Percentiles rank a stretch among this genome's conserved stretches.
Evolutionary conservation across 2,797 vertebrate species (phyloP).

Genomic region (Allobates femoralis): DNA sequence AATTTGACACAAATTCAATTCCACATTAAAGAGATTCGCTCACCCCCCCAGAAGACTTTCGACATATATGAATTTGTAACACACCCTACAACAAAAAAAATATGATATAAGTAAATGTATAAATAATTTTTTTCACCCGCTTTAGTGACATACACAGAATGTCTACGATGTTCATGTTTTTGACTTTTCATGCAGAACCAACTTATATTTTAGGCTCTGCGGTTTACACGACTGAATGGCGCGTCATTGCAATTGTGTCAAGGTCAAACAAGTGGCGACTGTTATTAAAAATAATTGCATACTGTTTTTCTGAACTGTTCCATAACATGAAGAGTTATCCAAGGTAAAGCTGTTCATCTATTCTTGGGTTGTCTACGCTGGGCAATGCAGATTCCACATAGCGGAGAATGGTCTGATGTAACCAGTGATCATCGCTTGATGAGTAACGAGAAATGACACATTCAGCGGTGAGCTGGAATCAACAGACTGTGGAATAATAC

Average conservation of each 20-base stretch:
- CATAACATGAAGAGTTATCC: slow-evolving; percentile 29
- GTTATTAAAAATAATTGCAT: slow-evolving; percentile 50
- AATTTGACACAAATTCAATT: too few species aligned
- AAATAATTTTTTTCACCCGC: not conserved
- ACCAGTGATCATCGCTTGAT: slow-evolving; percentile 52
- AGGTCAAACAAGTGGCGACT: slow-evolving; percentile 25
- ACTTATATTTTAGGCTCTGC: not conserved
- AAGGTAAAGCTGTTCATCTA: slow-evolving; percentile 31
- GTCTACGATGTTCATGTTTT: not conserved
- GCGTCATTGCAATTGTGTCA: slow-evolving; percentile 29
- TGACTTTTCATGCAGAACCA: not conserved
- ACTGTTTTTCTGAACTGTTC: slow-evolving; percentile 15
- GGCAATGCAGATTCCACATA: slow-evolving; percentile 32
- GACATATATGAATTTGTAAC: not conserved
- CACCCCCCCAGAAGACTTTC: too few species aligned
- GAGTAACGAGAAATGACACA: slow-evolving; percentile 60
- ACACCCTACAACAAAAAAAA: not conserved
- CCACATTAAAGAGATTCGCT: too few species aligned
- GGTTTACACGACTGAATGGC: not conserved
- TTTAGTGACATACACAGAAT: not conserved
- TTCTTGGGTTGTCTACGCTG: slow-evolving; percentile 32
- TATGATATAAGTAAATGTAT: not conserved
- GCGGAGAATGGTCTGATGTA: slow-evolving; percentile 44
- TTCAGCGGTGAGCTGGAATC: slow-evolving; percentile 51
- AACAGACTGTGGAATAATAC: slow-evolving; percentile 59